These are phyloP conservation scores for Eucera pruinosa DNA, from an alignment of 2,888 invertebrate genomes.

Conservation along the genomic window DNA sequence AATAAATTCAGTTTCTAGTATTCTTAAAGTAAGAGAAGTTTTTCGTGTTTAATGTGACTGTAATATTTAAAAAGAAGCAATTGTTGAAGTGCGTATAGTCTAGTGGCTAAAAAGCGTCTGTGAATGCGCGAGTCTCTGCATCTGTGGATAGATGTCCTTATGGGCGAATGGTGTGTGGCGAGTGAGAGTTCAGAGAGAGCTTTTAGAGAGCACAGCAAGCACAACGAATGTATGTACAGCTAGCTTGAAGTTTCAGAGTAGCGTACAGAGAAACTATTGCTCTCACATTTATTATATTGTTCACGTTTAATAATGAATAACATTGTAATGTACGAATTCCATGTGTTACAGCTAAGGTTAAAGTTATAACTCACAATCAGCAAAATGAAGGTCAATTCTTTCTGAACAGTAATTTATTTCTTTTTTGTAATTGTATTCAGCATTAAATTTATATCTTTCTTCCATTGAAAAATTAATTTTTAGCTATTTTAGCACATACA, in stretches of 20 bases:
- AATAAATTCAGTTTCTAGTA: background rate
- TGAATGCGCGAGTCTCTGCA: background rate
- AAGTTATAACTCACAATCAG: too few species aligned
- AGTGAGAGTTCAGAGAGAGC: conserved; percentile 6
- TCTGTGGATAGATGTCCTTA: background rate
- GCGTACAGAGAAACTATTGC: background rate
- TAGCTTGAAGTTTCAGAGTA: conserved; percentile 8
- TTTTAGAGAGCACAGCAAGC: conserved; percentile 13
- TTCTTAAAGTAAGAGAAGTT: background rate
- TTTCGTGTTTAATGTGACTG: background rate
- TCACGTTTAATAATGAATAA: background rate
- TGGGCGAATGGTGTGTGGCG: background rate
- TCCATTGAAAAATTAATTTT: too few species aligned
- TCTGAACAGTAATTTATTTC: too few species aligned
- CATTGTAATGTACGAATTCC: too few species aligned
- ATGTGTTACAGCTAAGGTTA: too few species aligned
- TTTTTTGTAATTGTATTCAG: too few species aligned
- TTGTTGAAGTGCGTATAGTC: background rate
- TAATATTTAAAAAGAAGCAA: conserved; percentile 5
- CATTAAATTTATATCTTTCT: too few species aligned
- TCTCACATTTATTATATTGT: background rate
- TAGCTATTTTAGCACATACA: too few species aligned
- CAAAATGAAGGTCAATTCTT: too few species aligned
- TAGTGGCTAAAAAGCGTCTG: background rate
- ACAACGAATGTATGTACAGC: conserved; percentile 6